Evolutionary conservation across 2,797 vertebrate species (phyloP).

Genomic region (Propithecus perrieri): DNA sequence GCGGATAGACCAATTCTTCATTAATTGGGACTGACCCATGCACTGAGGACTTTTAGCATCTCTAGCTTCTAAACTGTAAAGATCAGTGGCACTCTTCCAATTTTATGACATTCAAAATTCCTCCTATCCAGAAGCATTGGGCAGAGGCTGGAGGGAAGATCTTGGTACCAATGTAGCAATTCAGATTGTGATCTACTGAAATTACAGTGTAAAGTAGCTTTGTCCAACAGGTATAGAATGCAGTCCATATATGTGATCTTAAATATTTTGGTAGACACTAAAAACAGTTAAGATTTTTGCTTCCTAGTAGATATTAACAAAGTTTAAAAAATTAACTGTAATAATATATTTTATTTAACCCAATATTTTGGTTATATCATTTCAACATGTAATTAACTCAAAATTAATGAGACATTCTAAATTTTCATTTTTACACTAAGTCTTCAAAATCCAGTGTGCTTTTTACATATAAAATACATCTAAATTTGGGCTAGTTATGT

Average conservation of each 20-base stretch:
- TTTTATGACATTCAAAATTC: not conserved
- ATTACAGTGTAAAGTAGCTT: not conserved
- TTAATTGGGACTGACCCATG: not conserved
- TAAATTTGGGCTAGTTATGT: no score
- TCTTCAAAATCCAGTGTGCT: not conserved
- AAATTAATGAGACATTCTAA: not conserved
- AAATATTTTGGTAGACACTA: not conserved
- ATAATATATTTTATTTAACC: not conserved
- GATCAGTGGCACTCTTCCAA: not conserved
- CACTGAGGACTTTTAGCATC: not conserved
- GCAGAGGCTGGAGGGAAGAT: not conserved
- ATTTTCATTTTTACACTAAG: not conserved
- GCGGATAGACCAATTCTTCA: not conserved
- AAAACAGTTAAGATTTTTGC: not conserved
- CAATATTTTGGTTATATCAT: not conserved
- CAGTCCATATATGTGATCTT: not conserved
- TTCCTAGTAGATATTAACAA: not conserved
- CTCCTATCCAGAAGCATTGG: not conserved
- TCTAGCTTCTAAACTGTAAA: not conserved
- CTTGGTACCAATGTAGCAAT: not conserved
- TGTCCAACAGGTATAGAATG: not conserved
- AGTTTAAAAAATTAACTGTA: not conserved
- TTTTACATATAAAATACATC: not conserved
- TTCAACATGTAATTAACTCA: not conserved
- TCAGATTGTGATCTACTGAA: not conserved